phyloP scores from a whole-genome alignment of 2,888 invertebrate species.

The Caradrina kadenii region DNA sequence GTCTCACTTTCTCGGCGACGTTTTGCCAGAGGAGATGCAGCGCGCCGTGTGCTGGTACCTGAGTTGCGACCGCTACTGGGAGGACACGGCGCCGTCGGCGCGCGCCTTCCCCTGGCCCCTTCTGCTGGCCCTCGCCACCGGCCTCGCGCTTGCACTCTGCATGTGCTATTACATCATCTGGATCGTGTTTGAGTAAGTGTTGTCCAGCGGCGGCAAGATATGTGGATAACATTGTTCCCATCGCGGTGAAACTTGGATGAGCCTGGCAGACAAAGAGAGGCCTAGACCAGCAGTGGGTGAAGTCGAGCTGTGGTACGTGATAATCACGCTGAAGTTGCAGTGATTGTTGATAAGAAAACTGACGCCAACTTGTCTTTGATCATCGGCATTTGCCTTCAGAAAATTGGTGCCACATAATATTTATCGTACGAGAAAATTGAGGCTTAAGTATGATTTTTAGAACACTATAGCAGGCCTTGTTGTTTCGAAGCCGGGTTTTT shows the following conservation, averaged over 20 bases:
- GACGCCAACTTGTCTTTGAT: constrained; percentile 7
- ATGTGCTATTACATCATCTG: constrained; percentile 98
- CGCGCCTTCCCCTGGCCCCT: constrained; percentile 96
- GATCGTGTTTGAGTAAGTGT: constrained; percentile 97
- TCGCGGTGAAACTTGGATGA: background rate
- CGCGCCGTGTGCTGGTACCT: constrained; percentile 97
- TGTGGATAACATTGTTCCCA: constrained; percentile 10
- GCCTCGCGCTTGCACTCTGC: constrained; percentile 95
- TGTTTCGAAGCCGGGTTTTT: constrained; percentile 22
- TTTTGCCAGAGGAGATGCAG: constrained; percentile 94
- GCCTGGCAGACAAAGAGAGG: constrained; percentile 1
- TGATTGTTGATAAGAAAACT: constrained; percentile 12
- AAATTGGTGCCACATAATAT: background rate
- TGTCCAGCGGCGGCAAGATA: constrained; percentile 4
- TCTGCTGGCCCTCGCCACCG: constrained; percentile 94
- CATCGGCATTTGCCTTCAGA: background rate
- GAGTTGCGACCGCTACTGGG: constrained; percentile 98
- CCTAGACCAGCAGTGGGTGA: background rate
- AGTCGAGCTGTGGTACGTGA: background rate
- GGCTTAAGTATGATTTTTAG: background rate
- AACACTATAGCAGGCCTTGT: constrained; percentile 17
- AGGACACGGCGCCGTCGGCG: constrained; percentile 94
- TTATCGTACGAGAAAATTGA: constrained; percentile 3
- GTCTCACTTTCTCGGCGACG: background rate
- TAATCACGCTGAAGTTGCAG: background rate